Evolutionary conservation across 2,797 vertebrate species (phyloP), one percentile per base, ranked within the genome.

Genomic region (Anguilla megastoma): DNA sequence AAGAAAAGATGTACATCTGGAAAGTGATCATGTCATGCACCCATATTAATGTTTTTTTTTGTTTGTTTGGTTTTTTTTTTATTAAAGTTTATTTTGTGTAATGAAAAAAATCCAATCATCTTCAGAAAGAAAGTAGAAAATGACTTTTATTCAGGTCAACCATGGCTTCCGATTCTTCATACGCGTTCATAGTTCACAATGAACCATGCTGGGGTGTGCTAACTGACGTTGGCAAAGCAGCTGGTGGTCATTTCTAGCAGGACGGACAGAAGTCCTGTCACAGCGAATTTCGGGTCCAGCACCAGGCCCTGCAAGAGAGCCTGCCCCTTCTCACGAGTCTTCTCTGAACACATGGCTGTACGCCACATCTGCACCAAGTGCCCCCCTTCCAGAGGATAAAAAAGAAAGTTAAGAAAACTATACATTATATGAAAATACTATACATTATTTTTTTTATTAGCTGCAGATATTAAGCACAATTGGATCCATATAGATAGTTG

Each of bases 341-440:
- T 27, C 27, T 92, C 69, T 0, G 96, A 95, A 79, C 95, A 96
- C 95, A 96, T 95, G 80, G 94, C 85, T 0, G 33, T n/a, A 36
- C 76, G 89, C 95, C 95, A 96, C 87, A 93, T 7, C 2, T 8
- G 9, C 88, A 92, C 76, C 90, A 95, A 7, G 0, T 76, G 1
- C 1, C 94, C 95, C 33, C 90, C 94, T 94, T 86, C 3, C 33
- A 41, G 3, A 58, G 7, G 8, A 41, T 14, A 80, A 45, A 45
- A 14, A 80, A 3, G 0, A 85, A 14, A 56, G 27, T 85, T 27
- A 85, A 58, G 56, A 16, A 63, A 84, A 48, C 16, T 8, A n/a
- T 27, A 56, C 48, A 18, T 21, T 80, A 45, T 4, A 80, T 56
- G 9, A 30, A 10, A 56, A 84, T 10, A 5, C 54, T 24, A 48